phyloP scores from a whole-genome alignment of 2,113 vertebrate species.

The Protomyctophum bolini region DNA sequence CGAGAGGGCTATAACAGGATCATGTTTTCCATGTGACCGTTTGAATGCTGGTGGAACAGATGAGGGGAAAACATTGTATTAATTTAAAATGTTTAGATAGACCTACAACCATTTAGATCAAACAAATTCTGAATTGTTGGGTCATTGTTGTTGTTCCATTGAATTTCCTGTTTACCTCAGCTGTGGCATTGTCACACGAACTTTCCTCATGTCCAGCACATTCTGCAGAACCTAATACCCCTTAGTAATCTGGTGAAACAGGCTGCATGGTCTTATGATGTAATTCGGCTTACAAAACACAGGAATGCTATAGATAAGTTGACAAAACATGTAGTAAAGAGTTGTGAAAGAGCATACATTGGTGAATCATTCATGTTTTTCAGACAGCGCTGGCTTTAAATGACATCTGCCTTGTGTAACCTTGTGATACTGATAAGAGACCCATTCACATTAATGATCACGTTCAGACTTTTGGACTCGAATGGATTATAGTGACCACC shows the following conservation, averaged over 20 bases:
- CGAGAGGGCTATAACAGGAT: neutral
- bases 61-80: too few relatives aligned
- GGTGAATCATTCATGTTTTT: neutral
- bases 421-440: neutral
- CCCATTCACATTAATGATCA: too few relatives aligned
- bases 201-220: too few relatives aligned
- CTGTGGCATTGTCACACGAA: too few relatives aligned
- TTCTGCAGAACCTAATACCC: neutral
- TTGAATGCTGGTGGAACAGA: too few relatives aligned
- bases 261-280: conserved; percentile 8
- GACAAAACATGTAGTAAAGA: neutral
- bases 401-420: conserved; percentile 29
- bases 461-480: conserved; percentile 41
- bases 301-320: neutral
- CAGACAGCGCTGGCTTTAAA: neutral
- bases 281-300: neutral
- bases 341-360: neutral
- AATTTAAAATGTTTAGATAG: too few relatives aligned
- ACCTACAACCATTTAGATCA: too few relatives aligned
- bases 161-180: too few relatives aligned
- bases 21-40: too few relatives aligned
- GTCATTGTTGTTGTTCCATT: too few relatives aligned
- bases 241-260: conserved; percentile 13
- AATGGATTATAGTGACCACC: neutral
- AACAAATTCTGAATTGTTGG: too few relatives aligned